Evolutionary conservation across 2,113 vertebrate genomes (phyloP), one percentile per base, ranked within the genome.

Genomic region (Corydoras sp.): DNA sequence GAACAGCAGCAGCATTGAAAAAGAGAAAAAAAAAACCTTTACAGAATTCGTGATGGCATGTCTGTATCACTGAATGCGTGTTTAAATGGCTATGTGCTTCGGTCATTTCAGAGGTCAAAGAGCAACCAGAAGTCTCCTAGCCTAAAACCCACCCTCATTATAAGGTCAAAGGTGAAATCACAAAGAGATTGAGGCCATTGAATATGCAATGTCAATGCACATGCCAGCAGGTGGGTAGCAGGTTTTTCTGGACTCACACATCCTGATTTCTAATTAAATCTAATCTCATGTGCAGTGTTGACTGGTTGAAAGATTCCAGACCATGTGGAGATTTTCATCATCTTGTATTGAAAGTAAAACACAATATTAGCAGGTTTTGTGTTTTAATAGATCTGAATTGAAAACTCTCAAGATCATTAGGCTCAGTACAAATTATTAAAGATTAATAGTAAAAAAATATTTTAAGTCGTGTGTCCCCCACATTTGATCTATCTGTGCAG

Each of bases 141-240:
- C 71, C 58, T 65, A 64, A 79, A 59, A 73, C 59, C 32, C 63
- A 43, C 68, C 73, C 62, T 76, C 67, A 72, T 72, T 51, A 62
- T 50, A 49, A 58, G 69, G 58, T 73, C 61, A 62, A 55, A 32
- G 69, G 65, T 61, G 72, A 72, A 43, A 32, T 49, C 69, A 69
- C 68, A 62, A 14, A 18, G 69, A 32, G 65, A 50, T 76, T 65
- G 35, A 48, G 62, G 65, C 66, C 64, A 67, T n/a, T 61, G 11
- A 31, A 58, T 63, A 69, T 69, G 74, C 61, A 54, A 69, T 54
- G 12, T 32, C 56, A 69, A 65, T 69, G 69, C 49, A 68, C 7
- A 65, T 61, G 69, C 35, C 59, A 53, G 77, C 77, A 79, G 73
- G 77, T 79, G 77, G 55, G 71, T 60, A 67, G 61, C 74, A 71